These are phyloP conservation scores for Zaprionus lachaisei DNA, from an alignment of 1,140 invertebrate species.

Conservation along the genomic window DNA sequence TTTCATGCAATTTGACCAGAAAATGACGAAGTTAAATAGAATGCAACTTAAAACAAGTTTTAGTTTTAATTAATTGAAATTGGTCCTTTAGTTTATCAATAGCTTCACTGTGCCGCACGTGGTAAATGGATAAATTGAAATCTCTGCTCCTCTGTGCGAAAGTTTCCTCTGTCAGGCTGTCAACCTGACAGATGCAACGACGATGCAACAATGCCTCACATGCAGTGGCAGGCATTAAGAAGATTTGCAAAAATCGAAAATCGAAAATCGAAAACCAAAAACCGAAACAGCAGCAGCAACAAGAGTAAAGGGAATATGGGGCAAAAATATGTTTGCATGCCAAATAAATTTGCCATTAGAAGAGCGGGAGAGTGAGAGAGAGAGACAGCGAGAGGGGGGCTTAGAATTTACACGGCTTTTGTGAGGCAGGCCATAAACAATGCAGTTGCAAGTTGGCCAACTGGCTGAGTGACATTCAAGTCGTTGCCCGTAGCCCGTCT, in stretches of 20 bases:
- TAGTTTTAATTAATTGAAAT: not conserved
- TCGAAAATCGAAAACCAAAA: conserved; percentile 17
- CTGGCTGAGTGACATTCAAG: conserved; percentile 63
- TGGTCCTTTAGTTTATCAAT: not conserved
- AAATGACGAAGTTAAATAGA: not conserved
- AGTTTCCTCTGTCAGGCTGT: not conserved
- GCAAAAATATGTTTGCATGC: conserved; percentile 66
- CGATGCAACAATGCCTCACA: not conserved
- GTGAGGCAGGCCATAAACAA: conserved; percentile 68
- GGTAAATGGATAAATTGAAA: conserved; percentile 33
- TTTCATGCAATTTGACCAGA: not conserved
- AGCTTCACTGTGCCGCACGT: conserved; percentile 4
- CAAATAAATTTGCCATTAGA: conserved; percentile 79
- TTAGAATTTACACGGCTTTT: conserved; percentile 55
- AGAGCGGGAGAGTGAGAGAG: not conserved
- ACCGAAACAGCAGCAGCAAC: conserved; percentile 13
- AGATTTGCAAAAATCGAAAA: conserved; percentile 12
- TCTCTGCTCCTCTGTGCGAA: conserved; percentile 2
- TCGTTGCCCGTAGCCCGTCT: conserved; percentile 39
- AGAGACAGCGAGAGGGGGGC: not conserved
- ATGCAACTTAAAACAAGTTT: not conserved
- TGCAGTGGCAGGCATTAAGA: conserved; percentile 5
- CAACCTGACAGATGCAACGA: conserved; percentile 9
- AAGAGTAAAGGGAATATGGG: not conserved
- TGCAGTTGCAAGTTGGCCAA: conserved; percentile 67